A percentile compares a stretch with the other conserved stretches of the same genome.
Evolutionary conservation across 2,888 invertebrate genomes (phyloP).

Genomic region (Drosophila quinaria): DNA sequence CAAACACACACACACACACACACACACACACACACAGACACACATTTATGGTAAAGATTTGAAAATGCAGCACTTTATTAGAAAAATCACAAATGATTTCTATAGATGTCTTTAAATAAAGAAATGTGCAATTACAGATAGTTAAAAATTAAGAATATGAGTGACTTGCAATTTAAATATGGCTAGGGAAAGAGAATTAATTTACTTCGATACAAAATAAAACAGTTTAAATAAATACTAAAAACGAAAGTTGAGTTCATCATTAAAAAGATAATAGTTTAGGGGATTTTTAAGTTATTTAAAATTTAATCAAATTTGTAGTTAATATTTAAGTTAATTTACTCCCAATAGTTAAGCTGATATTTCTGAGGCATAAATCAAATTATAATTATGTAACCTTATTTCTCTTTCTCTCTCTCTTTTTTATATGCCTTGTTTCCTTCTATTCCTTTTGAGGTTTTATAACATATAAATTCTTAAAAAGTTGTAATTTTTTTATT

Average conservation of each 20-base stretch:
- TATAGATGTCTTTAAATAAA: slow-evolving; percentile 9
- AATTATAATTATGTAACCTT: no score
- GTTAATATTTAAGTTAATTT: no score
- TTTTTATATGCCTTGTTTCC: not conserved
- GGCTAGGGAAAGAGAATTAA: not conserved
- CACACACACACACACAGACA: not conserved
- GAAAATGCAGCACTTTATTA: slow-evolving; percentile 11
- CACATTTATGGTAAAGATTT: slow-evolving; percentile 8
- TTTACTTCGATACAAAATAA: not conserved
- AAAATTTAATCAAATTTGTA: no score
- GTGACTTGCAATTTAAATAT: no score
- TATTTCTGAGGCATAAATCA: no score
- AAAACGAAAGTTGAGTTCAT: not conserved
- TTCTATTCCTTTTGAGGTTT: slow-evolving; percentile 15
- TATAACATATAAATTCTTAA: slow-evolving; percentile 14
- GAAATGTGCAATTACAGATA: slow-evolving; percentile 1
- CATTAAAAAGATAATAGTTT: no score
- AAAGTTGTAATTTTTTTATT: slow-evolving; percentile 33
- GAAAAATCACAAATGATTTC: not conserved
- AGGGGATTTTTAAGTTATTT: no score
- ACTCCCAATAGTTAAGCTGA: no score
- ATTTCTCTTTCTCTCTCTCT: no score
- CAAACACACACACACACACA: not conserved
- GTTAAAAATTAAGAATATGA: not conserved
- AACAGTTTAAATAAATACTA: not conserved